A percentile compares a stretch with the other conserved stretches of the same genome.
Conservation (phyloP, 2,797 vertebrate species). For the Sebastes melanostomus region DNA sequence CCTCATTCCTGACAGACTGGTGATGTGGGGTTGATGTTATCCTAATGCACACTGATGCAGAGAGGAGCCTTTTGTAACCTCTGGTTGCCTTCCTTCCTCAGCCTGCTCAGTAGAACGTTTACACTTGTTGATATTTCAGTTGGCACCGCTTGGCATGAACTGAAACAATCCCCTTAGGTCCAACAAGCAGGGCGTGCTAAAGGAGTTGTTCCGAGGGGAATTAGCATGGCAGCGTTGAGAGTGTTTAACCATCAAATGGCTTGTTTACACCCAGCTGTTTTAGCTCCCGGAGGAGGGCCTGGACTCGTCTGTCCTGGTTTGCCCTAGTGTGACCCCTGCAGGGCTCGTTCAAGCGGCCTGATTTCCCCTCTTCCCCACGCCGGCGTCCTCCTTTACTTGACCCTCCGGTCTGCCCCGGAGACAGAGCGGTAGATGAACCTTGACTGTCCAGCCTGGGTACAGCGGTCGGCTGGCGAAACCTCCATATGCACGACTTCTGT, state of each 20-base stretch:
- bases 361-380: not conserved
- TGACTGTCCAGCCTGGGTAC: conserved; percentile 46
- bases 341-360: conserved; percentile 12
- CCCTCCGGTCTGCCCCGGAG: conserved; percentile 17
- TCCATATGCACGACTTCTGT: conserved; percentile 75
- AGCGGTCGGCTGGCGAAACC: conserved; percentile 68
- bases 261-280: conserved; percentile 73
- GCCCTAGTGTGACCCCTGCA: conserved; percentile 23
- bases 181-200: conserved; percentile 32
- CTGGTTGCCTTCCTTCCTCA: not conserved
- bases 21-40: conserved; percentile 25
- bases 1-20: conserved; percentile 30
- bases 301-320: conserved; percentile 26
- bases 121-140: conserved; percentile 13
- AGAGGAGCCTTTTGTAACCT: conserved; percentile 14
- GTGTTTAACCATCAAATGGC: conserved; percentile 65
- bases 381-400: conserved; percentile 22
- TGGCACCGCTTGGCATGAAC: conserved; percentile 7
- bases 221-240: conserved; percentile 55
- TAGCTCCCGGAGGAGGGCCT: conserved; percentile 28
- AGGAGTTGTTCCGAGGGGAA: conserved; percentile 37
- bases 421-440: conserved; percentile 40
- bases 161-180: conserved; percentile 1
- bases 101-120: conserved; percentile 17
- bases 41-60: not conserved